Base-by-base conservation (phyloP, 2,113 vertebrate genomes). In the Hirundichthys speculiger region DNA sequence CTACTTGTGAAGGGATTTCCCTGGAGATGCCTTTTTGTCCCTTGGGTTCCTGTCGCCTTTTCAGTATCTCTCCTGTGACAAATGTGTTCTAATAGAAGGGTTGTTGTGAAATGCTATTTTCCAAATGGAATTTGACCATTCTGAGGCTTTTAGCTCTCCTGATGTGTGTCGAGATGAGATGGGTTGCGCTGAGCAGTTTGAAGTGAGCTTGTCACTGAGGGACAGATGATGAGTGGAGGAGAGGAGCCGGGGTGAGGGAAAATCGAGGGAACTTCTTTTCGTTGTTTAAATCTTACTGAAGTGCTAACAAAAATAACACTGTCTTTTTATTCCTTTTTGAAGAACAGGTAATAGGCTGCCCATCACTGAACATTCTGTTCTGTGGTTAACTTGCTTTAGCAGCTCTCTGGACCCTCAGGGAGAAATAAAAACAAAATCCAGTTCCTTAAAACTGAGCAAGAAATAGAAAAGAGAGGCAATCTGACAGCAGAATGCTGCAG, bases 51-150 rank as follows among this genome's bases (percentile, higher is more conserved):
- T 72, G 57, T 40, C 78, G 58, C 40, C 3, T 75, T 73, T 79
- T 76, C 48, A 10, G 46, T 61, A 68, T 74, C 74, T 77, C 79
- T 76, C 76, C 72, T 82, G 69, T 75, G 75, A 87, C 77, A 89
- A 87, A 87, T 76, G 73, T 73, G 82, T 78, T 63, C 68, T 91
- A 89, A 90, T 88, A 82, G 83, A 70, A 59, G 63, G 79, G 72
- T 84, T 87, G 85, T 89, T 88, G 74, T 83, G 78, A 89, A 90
- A 86, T 84, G 86, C 76, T 75, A 75, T 90, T 90, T 85, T 76
- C 76, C 47, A 89, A 87, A 88, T 88, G 89, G 86, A 83, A 73
- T 81, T 76, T 48, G 81, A 84, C 69, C 74, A 77, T 59, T 40
- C 27, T 38, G 53, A 75, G 75, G 83, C 87, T 90, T 89, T 92